Evolutionary conservation across 2,113 vertebrate species (phyloP).

Genomic region (Brachyistius frenatus): DNA sequence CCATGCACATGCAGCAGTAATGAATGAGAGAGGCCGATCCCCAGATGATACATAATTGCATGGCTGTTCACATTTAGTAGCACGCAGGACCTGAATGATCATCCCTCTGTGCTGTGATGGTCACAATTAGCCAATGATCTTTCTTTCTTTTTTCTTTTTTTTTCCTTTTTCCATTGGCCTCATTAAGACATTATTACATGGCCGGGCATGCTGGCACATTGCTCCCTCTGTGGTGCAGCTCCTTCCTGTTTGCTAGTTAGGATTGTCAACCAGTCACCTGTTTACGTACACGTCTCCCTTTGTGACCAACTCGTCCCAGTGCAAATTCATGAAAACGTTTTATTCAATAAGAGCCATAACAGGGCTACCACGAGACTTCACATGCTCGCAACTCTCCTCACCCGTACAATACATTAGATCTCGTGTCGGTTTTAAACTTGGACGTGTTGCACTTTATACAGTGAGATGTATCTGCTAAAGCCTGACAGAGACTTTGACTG

Average conservation of each 20-base stretch:
- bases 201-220: constrained; percentile 22
- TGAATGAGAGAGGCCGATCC: constrained; percentile 27
- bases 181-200: constrained; percentile 65
- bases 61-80: constrained; percentile 27
- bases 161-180: not conserved
- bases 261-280: constrained; percentile 22
- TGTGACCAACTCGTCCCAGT: constrained; percentile 24
- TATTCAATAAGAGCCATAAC: not conserved
- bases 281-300: constrained; percentile 11
- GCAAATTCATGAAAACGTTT: not conserved
- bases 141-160: constrained; percentile 13
- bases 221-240: constrained; percentile 28
- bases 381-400: not conserved
- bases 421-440: constrained; percentile 6
- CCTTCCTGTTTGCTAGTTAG: constrained; percentile 47
- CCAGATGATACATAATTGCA: constrained; percentile 51
- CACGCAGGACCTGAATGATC: constrained; percentile 6
- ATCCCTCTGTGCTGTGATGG: constrained; percentile 27
- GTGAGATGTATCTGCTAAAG: no score
- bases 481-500: no score
- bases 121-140: constrained; percentile 46
- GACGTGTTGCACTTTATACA: not conserved
- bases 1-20: constrained; percentile 24
- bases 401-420: constrained; percentile 1
- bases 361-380: not conserved